Evolutionary conservation across 2,888 invertebrate species (phyloP).

Genomic region (Drosophila mayaguana): DNA sequence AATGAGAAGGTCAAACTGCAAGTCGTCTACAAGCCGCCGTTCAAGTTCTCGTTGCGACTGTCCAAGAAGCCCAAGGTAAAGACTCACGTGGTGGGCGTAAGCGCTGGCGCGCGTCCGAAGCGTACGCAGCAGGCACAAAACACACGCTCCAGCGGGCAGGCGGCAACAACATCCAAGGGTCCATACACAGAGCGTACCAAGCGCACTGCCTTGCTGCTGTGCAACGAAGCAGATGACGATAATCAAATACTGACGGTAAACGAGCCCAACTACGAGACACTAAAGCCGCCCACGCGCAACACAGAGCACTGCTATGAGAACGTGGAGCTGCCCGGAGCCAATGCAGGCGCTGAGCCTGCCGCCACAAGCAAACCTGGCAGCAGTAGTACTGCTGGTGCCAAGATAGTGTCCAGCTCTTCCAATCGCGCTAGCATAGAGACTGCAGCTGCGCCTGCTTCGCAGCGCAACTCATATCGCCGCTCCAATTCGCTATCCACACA

Average conservation of each 20-base stretch:
- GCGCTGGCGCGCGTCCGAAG: conserved; percentile 73
- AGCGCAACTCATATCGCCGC: conserved; percentile 76
- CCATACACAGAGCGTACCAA: conserved; percentile 72
- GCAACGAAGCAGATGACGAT: conserved; percentile 81
- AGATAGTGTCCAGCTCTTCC: conserved; percentile 80
- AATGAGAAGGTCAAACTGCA: conserved; percentile 91
- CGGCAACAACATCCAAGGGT: conserved; percentile 47
- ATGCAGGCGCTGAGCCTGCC: conserved; percentile 16
- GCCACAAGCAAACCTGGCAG: conserved; percentile 47
- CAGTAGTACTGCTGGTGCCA: conserved; percentile 43
- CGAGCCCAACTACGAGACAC: conserved; percentile 85
- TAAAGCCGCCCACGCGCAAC: conserved; percentile 76
- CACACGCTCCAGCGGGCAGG: conserved; percentile 57
- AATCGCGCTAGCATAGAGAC: conserved; percentile 74
- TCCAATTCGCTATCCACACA: conserved; percentile 82
- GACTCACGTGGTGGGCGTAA: conserved; percentile 83
- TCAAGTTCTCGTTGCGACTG: conserved; percentile 93
- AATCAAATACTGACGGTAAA: conserved; percentile 82
- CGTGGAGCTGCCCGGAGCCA: conserved; percentile 56
- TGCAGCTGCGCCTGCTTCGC: conserved; percentile 29
- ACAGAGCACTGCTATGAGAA: conserved; percentile 71
- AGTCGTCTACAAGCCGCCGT: conserved; percentile 94
- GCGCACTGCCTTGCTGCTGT: conserved; percentile 82
- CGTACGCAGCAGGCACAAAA: conserved; percentile 67
- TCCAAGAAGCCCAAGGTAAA: conserved; percentile 85